Conservation (phyloP, 2,797 vertebrate species). For the Tapirus indicus region DNA sequence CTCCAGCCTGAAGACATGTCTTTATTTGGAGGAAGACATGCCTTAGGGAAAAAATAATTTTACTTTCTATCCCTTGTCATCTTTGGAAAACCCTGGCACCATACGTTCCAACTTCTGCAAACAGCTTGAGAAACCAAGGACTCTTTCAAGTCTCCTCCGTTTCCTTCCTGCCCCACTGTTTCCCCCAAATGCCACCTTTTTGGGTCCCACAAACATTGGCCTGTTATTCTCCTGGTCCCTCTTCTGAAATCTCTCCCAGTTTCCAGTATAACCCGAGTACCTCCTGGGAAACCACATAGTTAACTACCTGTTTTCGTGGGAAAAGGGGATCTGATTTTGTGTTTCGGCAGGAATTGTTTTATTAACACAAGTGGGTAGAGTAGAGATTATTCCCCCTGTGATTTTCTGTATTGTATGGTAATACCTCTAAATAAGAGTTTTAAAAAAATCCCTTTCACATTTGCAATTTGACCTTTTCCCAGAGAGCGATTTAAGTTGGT, state of each 20-base stretch:
- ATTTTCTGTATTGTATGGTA: neutral
- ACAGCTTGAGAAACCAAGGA: conserved; percentile 41
- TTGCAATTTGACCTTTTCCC: conserved; percentile 46
- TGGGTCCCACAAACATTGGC: neutral
- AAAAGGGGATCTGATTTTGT: neutral
- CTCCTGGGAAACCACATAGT: neutral
- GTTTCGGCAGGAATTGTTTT: neutral
- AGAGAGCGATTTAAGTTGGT: conserved; percentile 27
- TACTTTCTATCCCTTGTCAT: conserved; percentile 60
- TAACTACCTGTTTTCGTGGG: conserved; percentile 36
- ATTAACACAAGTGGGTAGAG: conserved; percentile 5
- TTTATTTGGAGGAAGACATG: conserved; percentile 73
- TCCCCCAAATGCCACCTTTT: neutral
- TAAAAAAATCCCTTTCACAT: conserved; percentile 49
- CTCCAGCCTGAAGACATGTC: conserved; percentile 76
- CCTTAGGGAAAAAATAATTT: conserved; percentile 11
- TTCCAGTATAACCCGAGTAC: neutral
- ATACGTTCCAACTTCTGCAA: conserved; percentile 37
- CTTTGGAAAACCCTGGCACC: conserved; percentile 70
- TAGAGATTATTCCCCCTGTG: neutral
- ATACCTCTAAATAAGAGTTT: conserved; percentile 28
- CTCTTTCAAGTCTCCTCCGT: conserved; percentile 38
- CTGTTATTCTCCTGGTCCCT: neutral
- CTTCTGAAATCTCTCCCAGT: neutral
- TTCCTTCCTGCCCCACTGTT: conserved; percentile 55